A percentile compares a stretch with the other conserved stretches of the same genome.
phyloP scores from a whole-genome alignment of 2,797 vertebrate species.

The Chaetophractus vellerosus region DNA sequence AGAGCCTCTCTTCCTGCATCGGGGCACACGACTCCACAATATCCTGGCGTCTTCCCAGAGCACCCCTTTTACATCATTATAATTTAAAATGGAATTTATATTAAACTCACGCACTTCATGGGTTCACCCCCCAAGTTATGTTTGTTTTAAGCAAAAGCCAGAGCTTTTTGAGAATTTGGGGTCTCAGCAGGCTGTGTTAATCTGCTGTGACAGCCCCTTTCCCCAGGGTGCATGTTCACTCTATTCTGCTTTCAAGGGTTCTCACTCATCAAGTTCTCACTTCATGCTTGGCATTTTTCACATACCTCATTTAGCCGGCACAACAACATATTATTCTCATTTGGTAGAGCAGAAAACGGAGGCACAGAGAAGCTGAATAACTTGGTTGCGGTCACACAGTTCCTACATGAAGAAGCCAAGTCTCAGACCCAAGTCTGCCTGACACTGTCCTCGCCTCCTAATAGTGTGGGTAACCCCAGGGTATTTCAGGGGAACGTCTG shows the following conservation, averaged over 20 bases:
- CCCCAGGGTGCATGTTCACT: not conserved
- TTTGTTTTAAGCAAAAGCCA: not conserved
- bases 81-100: not conserved
- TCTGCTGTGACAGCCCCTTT: not conserved
- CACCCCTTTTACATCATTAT: not conserved
- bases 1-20: not conserved
- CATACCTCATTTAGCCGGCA: not conserved
- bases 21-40: fast-evolving
- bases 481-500: not conserved
- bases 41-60: not conserved
- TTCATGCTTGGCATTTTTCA: fast-evolving
- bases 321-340: not conserved
- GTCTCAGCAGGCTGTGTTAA: not conserved
- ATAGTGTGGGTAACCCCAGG: not conserved
- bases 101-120: not conserved
- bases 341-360: constrained; percentile 54
- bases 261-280: not conserved
- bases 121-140: not conserved
- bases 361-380: not conserved
- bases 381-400: not conserved
- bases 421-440: not conserved
- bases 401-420: not conserved
- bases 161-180: not conserved
- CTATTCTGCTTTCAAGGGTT: not conserved
- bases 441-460: not conserved